Percentiles rank a stretch among this genome's conserved stretches.
Conservation (phyloP, 2,113 vertebrate genomes). For the Okapia johnstoni region DNA sequence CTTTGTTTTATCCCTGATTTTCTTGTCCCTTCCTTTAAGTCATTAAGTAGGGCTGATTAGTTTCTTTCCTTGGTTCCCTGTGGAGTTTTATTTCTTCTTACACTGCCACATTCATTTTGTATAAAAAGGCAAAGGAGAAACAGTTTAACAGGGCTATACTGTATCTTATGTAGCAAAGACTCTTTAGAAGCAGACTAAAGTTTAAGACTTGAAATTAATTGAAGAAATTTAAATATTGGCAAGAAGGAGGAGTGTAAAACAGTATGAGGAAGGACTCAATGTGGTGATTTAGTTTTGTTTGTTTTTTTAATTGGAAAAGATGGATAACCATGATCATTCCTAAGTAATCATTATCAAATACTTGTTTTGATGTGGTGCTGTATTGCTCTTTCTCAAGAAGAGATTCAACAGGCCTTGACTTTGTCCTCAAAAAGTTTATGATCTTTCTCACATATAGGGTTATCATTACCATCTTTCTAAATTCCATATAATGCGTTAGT, state of each 20-base stretch:
- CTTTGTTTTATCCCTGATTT: slow-evolving; percentile 51
- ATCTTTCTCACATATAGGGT: not conserved
- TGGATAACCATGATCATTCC: not conserved
- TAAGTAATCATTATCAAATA: not conserved
- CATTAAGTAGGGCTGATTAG: slow-evolving; percentile 30
- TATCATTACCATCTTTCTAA: no score
- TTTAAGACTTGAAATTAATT: not conserved
- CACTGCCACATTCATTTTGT: not conserved
- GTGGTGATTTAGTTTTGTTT: not conserved
- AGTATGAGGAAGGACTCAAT: not conserved
- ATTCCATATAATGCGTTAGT: no score
- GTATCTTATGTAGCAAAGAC: not conserved
- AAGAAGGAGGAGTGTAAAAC: not conserved
- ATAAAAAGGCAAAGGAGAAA: not conserved
- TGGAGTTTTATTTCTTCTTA: not conserved
- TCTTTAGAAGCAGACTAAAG: not conserved
- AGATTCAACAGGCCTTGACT: not conserved
- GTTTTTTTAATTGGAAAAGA: not conserved
- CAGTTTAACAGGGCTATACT: not conserved
- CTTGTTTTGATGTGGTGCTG: not conserved
- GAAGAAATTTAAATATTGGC: not conserved
- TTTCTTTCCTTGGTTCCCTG: slow-evolving; percentile 16
- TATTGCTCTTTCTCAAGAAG: not conserved
- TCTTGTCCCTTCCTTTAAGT: slow-evolving; percentile 42
- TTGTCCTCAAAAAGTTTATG: not conserved